Evolutionary conservation across 2,797 vertebrate genomes (phyloP), one percentile per base, ranked within the genome.

Genomic region (Artibeus lituratus): DNA sequence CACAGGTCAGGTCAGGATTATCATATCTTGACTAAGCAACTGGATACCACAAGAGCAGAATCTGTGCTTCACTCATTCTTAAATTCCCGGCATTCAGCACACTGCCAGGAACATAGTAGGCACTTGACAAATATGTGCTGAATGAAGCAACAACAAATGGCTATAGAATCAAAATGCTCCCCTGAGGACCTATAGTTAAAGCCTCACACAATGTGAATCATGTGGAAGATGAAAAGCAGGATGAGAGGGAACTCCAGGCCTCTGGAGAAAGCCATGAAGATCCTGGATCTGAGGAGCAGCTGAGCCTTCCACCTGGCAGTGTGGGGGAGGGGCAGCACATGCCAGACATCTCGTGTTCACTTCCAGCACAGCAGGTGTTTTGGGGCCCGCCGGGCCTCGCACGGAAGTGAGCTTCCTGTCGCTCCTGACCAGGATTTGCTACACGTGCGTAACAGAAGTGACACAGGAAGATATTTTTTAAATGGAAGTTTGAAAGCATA

Each of bases 401-500:
- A 7, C 21, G 29, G 95, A 96, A 96, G 57, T 70, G 59, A 70
- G 67, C 91, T 97, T 97, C 97, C 97, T 95, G 95, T 74, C 80
- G 5, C 67, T 86, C 69, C 67, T 18, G 39, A 47, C 78, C 51
- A 67, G 94, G 62, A 92, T 77, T 93, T 26, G 0, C 72, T 29
- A 21, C 62, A 55, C 47, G 87, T 59, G 22, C 51, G 5, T 24
- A 84, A 87, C 76, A 95, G 84, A 97, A 94, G 84, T 37, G 73
- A 55, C 19, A 1, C 14, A 82, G 88, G 78, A 93, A 94, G 83
- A 1, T 16, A n/a, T 53, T 83, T 96, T 94, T 92, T 76, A 62
- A 94, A 74, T 39, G 94, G 96, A 90, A 93, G 96, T 77, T n/a
- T 82, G 95, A 93, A 88, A 57, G 35, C 18, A 1, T 95, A 95